Evolutionary conservation across 1,140 invertebrate genomes (phyloP), one percentile per base, ranked within the genome.

Genomic region (Dermatophagoides farinae): DNA sequence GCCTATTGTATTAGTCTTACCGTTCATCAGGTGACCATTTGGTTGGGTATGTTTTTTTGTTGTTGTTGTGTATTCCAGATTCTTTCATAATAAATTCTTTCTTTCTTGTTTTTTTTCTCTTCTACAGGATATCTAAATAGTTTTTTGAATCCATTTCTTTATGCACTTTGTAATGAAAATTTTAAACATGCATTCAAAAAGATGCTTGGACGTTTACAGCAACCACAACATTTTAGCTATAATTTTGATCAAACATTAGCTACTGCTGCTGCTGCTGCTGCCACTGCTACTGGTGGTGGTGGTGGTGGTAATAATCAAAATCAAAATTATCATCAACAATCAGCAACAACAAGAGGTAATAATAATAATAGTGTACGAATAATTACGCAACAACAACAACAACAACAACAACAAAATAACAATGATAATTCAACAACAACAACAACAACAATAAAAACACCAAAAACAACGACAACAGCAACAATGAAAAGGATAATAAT

Each of bases 141-240:
- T 0, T 76, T 77, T 5, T 69, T 79, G 18, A 79, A 79, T 67
- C 77, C 77, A 6, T 71, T 78, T 57, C 70, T 79, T 1, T 79
- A 79, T 65, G 76, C 77, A 14, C 64, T 79, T 20, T 79, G 77
- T 65, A 79, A 79, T 66, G 69, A 70, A 8, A 76, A 76, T 61
- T 79, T 79, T 67, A 70, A 76, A 22, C 64, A 71, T 12, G 77
- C 77, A 54, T 79, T 79, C 64, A 68, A 73, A 46, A 72, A 74
- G 54, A 76, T 78, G 73, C 65, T 77, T 0, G 63, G 63, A 10
- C 55, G 61, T 70, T 44, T 52, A 18, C 25, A 37, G 10, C 18
- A 10, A 41, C 53, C 53, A 55, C 58, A 60, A 43, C 58, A 60
- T 18, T 9, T 47, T 20, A 49, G 50, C 18, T 60, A 60, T 23